A percentile compares a stretch with the other conserved stretches of the same genome.
phyloP scores from a whole-genome alignment of 2,888 invertebrate species.

The Ectemnius continuus region DNA sequence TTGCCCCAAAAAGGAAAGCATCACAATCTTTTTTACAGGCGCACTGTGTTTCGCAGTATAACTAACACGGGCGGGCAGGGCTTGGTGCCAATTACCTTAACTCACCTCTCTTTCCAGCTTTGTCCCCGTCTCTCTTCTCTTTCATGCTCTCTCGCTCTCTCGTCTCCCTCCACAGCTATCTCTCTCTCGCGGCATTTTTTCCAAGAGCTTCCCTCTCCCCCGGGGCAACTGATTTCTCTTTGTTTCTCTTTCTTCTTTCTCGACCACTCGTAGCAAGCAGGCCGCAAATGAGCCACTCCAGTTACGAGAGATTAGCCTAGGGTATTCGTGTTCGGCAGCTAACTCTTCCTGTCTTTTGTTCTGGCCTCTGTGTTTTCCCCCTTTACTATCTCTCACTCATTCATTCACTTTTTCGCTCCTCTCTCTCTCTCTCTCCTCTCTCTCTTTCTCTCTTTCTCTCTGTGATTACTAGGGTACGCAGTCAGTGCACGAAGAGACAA shows the following conservation, averaged over 20 bases:
- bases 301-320: constrained; percentile 54
- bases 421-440: not conserved
- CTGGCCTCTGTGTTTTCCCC: constrained; percentile 19
- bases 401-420: constrained; percentile 12
- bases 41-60: constrained; percentile 25
- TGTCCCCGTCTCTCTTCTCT: constrained; percentile 31
- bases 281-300: constrained; percentile 57
- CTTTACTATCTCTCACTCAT: constrained; percentile 44
- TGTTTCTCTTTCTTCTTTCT: constrained; percentile 30
- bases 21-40: constrained; percentile 28
- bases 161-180: too few species aligned
- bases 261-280: constrained; percentile 42
- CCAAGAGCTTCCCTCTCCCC: constrained; percentile 23
- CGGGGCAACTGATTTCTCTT: constrained; percentile 15
- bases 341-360: constrained; percentile 51
- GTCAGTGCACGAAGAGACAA: constrained; percentile 49
- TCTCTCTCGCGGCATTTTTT: constrained; percentile 17
- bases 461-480: constrained; percentile 58
- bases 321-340: constrained; percentile 52
- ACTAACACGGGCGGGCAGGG: constrained; percentile 38
- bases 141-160: too few species aligned
- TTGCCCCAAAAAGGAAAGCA: constrained; percentile 22
- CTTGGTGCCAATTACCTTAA: constrained; percentile 46
- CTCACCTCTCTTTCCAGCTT: constrained; percentile 31
- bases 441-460: constrained; percentile 47